Base-by-base conservation (phyloP, 2,888 invertebrate genomes). In the Pristionchus exspectatus region DNA sequence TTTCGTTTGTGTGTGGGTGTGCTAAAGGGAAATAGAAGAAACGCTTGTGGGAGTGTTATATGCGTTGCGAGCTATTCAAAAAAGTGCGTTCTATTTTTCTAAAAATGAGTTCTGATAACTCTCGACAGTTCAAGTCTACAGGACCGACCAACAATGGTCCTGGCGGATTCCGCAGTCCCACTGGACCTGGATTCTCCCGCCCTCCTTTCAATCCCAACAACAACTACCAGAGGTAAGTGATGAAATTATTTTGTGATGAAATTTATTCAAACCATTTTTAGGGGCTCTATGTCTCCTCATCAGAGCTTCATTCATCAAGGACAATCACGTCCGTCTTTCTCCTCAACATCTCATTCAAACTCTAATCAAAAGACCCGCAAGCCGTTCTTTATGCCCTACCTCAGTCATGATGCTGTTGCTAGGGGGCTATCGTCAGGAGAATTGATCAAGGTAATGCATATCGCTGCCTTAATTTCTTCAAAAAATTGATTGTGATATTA, bases 321-420 rank as follows among this genome's bases (percentile, higher is more conserved):
- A 50, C 44, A 50, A 56, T 56, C 74, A 44, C 87, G 87, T 9
- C 74, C 74, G 2, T 74, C 87, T 21, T 21, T 56, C 18, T 88
- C 87, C 69, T 74, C 87, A 10, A 88, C 87, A 44, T 88, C 87
- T 54, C 87, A 88, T 30, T 54, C 74, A 10, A 74, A 83, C 18
- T 33, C 69, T 30, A 90, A 86, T 33, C 87, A 88, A 56, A 91
- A 90, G 90, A 89, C 87, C 56, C 87, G 91, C 56, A 91, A 91
- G 90, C 90, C 90, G 4, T 91, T 88, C 90, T 91, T 91, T 81
- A 84, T 90, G 72, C 91, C 91, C 0, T 91, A 91, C 50, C 59
- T 90, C 83, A 81, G 88, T 21, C 66, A 33, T 5, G 90, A 91
- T 33, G 72, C 89, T 21, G 90, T 91, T 24, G 33, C 50, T 12